Percentiles rank a stretch among this genome's conserved stretches.
Conservation (phyloP, 2,113 vertebrate species). For the Xiphophorus maculatus region DNA sequence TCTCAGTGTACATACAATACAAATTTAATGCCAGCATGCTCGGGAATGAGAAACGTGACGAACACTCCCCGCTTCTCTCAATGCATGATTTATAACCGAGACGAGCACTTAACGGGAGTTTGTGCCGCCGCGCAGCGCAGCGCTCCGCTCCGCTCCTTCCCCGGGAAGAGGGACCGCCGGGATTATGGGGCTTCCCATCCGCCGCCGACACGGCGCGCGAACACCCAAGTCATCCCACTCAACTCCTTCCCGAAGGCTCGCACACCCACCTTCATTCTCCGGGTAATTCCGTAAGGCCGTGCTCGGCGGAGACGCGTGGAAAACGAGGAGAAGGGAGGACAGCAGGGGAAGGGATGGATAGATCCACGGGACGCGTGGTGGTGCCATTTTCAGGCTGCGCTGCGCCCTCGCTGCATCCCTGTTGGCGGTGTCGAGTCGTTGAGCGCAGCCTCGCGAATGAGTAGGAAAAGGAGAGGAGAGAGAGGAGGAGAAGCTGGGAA, state of each 20-base stretch:
- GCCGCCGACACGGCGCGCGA: conserved; percentile 29
- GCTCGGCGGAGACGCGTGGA: conserved; percentile 60
- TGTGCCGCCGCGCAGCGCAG: conserved; percentile 32
- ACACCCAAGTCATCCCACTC: conserved; percentile 16
- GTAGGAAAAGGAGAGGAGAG: conserved; percentile 41
- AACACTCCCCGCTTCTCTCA: conserved; percentile 48
- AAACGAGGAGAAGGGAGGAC: conserved; percentile 65
- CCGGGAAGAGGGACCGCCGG: conserved; percentile 39
- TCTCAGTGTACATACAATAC: conserved; percentile 53
- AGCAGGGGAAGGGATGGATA: conserved; percentile 74
- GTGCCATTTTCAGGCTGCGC: conserved; percentile 85
- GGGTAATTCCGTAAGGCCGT: conserved; percentile 81
- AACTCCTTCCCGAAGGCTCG: conserved; percentile 15
- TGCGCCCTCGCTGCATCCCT: conserved; percentile 83
- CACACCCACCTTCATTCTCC: conserved; percentile 83
- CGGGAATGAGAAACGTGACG: conserved; percentile 69
- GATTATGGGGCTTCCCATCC: conserved; percentile 32
- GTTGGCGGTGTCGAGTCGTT: conserved; percentile 73
- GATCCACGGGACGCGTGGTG: conserved; percentile 79
- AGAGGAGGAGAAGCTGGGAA: conserved; percentile 61
- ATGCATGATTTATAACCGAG: conserved; percentile 73
- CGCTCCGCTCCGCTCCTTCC: conserved; percentile 4
- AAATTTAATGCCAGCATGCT: conserved; percentile 72
- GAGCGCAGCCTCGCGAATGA: conserved; percentile 74
- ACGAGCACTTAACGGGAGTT: conserved; percentile 61